phyloP scores from a whole-genome alignment of 2,797 vertebrate species.

The Gymnocypris eckloni region DNA sequence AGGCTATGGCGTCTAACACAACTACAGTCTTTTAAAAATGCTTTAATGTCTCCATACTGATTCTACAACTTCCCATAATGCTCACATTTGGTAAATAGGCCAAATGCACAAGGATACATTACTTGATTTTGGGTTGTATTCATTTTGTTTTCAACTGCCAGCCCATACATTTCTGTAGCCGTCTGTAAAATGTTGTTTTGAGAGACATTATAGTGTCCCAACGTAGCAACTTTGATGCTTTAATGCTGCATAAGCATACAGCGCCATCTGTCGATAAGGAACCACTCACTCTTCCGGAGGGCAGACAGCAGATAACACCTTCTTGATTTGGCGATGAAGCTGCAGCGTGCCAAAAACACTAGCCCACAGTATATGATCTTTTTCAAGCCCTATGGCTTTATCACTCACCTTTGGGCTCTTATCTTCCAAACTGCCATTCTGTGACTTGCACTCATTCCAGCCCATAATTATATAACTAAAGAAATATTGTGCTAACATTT shows the following conservation, averaged over 20 bases:
- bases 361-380: conserved; percentile 17
- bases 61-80: background rate
- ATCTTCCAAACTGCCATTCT: background rate
- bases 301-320: conserved; percentile 12
- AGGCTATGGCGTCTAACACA: background rate
- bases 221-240: background rate
- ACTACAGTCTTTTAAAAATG: background rate
- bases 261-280: conserved; percentile 61
- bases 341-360: conserved; percentile 8
- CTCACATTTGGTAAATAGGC: background rate
- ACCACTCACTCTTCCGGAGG: background rate
- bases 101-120: background rate
- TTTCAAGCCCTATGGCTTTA: background rate
- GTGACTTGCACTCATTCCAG: conserved; percentile 5
- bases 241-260: conserved; percentile 47
- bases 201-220: background rate
- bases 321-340: conserved; percentile 10
- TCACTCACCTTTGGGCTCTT: conserved; percentile 12
- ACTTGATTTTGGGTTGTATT: background rate
- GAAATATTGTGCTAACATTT: conserved; percentile 20
- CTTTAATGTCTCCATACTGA: background rate
- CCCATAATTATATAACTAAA: conserved; percentile 10
- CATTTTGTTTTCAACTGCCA: background rate
- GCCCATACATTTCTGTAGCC: background rate
- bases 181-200: background rate